Conservation (phyloP, 2,888 invertebrate species). For the Adineta ricciae region DNA sequence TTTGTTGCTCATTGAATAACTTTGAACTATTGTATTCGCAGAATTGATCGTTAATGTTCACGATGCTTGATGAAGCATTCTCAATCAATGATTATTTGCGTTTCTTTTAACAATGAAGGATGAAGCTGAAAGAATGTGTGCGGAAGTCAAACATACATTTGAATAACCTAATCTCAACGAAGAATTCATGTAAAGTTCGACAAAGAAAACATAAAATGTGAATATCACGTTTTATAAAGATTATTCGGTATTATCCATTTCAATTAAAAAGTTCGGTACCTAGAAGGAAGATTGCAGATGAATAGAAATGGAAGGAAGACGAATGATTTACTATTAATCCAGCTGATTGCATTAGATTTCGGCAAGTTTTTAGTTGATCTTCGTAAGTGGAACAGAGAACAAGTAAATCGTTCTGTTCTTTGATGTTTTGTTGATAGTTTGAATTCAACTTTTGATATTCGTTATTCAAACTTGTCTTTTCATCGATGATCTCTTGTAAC, state of each 20-base stretch:
- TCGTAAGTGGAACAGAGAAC: background rate
- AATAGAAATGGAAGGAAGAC: background rate
- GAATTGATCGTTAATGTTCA: no score
- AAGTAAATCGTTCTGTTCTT: slow-evolving; percentile 15
- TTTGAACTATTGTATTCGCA: no score
- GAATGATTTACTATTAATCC: slow-evolving; percentile 19
- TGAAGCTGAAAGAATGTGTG: no score
- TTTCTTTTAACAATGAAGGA: no score
- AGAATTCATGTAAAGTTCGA: background rate
- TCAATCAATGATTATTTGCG: no score
- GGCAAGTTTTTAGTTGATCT: background rate
- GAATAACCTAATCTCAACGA: no score
- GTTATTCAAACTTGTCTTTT: background rate
- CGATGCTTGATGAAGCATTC: no score
- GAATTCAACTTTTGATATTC: background rate
- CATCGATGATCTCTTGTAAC: background rate
- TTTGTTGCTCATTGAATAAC: no score
- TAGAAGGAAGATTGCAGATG: background rate
- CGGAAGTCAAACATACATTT: no score
- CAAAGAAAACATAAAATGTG: background rate
- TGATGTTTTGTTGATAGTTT: background rate
- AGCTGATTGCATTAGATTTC: background rate
- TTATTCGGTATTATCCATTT: background rate
- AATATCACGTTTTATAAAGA: background rate
- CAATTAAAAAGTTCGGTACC: background rate